These are phyloP conservation scores for Apamea sordens DNA, from an alignment of 2,888 invertebrate genomes.

Conservation along the genomic window DNA sequence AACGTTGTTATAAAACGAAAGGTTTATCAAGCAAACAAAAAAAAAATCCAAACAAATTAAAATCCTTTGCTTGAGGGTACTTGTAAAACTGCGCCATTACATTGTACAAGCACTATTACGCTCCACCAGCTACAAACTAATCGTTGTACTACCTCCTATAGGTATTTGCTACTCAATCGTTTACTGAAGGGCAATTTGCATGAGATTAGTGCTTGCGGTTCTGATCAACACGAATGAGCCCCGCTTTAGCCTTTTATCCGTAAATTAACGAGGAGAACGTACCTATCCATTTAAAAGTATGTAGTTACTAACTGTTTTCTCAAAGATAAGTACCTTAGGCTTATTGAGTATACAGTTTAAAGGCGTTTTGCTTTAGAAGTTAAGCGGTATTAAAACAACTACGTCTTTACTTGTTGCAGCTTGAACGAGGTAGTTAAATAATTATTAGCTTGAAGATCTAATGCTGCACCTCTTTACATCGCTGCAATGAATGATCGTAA, in stretches of 20 bases:
- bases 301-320: conserved; percentile 55
- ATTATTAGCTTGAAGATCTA: conserved; percentile 3
- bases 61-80: conserved; percentile 13
- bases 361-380: conserved; percentile 19
- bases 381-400: conserved; percentile 28
- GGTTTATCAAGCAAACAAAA: background rate
- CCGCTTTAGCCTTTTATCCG: conserved; percentile 42
- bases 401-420: conserved; percentile 43
- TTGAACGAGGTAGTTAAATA: conserved; percentile 1
- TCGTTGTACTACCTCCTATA: background rate
- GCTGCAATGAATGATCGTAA: conserved; percentile 4
- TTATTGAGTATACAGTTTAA: conserved; percentile 38
- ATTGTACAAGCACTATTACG: conserved; percentile 32
- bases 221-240: conserved; percentile 42
- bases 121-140: conserved; percentile 5
- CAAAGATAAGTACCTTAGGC: conserved; percentile 28
- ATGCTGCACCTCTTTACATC: background rate
- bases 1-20: background rate
- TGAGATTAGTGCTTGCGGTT: conserved; percentile 53
- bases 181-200: conserved; percentile 57
- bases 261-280: conserved; percentile 42
- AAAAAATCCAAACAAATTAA: no score
- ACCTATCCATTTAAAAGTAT: conserved; percentile 37
- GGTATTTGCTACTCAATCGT: conserved; percentile 48
- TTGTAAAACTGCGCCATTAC: conserved; percentile 24